phyloP scores from a whole-genome alignment of 2,888 invertebrate species.

The Candidula unifasciata region DNA sequence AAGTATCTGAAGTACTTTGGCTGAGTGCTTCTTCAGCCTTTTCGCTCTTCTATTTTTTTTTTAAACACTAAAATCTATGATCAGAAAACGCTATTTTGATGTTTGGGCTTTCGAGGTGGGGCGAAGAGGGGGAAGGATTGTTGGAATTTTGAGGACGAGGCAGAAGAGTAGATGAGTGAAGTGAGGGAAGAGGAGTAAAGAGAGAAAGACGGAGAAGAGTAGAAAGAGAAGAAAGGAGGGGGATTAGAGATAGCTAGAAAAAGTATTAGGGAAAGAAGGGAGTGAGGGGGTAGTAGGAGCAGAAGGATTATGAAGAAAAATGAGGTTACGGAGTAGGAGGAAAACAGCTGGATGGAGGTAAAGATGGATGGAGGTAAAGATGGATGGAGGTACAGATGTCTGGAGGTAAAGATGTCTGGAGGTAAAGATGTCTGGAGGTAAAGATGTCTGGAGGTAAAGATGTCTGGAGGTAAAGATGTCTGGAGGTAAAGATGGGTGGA shows the following conservation, averaged over 20 bases:
- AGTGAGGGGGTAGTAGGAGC: neutral
- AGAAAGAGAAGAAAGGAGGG: neutral
- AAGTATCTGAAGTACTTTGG: neutral
- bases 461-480: too few relatives aligned
- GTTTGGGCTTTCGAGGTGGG: neutral
- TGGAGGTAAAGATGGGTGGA: too few relatives aligned
- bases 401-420: neutral
- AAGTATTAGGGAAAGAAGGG: neutral
- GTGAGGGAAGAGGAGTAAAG: neutral
- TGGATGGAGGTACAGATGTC: neutral
- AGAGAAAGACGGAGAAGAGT: neutral
- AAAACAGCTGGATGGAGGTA: neutral
- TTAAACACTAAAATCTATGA: neutral
- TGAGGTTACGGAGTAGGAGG: neutral
- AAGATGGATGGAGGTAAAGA: neutral
- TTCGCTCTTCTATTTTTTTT: neutral
- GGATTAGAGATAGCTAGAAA: neutral
- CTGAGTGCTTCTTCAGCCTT: constrained; percentile 4
- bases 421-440: neutral
- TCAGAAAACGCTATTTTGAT: constrained; percentile 20
- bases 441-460: too few relatives aligned
- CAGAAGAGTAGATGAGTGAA: neutral
- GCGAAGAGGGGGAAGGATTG: neutral
- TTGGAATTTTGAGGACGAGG: neutral
- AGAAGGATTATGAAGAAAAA: neutral